Conservation (phyloP, 2,113 vertebrate species). For the Corydoras sp. region DNA sequence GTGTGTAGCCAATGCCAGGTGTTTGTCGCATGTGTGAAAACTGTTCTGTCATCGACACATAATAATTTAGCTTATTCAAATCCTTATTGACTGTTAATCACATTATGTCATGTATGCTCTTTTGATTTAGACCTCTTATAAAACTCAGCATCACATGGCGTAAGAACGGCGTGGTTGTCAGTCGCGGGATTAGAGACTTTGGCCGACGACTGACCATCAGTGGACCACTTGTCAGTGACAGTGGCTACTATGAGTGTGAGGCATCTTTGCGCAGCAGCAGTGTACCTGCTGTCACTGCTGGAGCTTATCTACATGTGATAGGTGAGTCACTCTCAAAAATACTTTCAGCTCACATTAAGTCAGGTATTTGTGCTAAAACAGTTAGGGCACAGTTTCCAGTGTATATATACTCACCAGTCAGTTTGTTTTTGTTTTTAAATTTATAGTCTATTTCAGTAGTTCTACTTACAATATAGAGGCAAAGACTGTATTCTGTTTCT, state of each 20-base stretch:
- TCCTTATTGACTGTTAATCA: constrained; percentile 3
- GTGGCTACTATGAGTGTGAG: constrained; percentile 89
- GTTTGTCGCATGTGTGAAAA: constrained; percentile 31
- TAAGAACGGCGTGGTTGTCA: constrained; percentile 76
- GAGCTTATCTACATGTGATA: constrained; percentile 80
- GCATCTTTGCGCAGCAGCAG: constrained; percentile 87
- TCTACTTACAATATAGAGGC: too few species aligned
- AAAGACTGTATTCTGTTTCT: too few species aligned
- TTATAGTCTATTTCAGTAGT: too few species aligned
- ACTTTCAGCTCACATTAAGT: too few species aligned
- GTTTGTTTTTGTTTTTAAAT: too few species aligned
- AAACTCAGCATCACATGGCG: constrained; percentile 90
- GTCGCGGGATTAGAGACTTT: constrained; percentile 79
- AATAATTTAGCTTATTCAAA: constrained; percentile 13
- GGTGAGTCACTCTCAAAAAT: constrained; percentile 58
- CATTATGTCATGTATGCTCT: constrained; percentile 6
- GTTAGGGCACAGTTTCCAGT: too few species aligned
- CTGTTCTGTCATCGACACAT: background rate
- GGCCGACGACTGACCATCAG: constrained; percentile 85
- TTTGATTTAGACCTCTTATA: constrained; percentile 77
- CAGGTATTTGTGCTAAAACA: too few species aligned
- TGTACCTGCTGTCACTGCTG: constrained; percentile 69
- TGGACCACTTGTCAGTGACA: constrained; percentile 71
- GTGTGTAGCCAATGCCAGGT: constrained; percentile 94
- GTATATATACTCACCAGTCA: too few species aligned